A percentile compares a stretch with the other conserved stretches of the same genome.
These are phyloP conservation scores for Diaphora mendica DNA, from an alignment of 2,888 invertebrate species.

Conservation along the genomic window DNA sequence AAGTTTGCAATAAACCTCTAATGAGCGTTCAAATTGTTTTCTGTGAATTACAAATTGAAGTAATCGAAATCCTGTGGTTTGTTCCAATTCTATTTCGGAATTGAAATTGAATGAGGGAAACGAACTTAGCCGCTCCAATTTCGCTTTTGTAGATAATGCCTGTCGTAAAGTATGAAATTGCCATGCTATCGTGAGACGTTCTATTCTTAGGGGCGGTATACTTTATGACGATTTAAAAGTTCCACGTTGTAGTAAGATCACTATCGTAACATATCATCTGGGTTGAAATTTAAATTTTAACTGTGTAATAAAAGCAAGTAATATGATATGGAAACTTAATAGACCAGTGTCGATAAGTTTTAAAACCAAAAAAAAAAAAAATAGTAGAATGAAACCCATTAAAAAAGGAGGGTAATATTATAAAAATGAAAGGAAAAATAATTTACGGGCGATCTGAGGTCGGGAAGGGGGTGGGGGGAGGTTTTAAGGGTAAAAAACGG, in stretches of 20 bases:
- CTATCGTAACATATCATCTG: conserved; percentile 32
- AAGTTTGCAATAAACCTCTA: not conserved
- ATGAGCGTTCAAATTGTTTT: not conserved
- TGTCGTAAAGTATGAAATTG: conserved; percentile 38
- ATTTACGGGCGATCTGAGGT: too few relatives aligned
- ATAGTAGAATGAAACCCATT: too few relatives aligned
- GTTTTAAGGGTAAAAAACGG: too few relatives aligned
- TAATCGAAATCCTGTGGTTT: conserved; percentile 8
- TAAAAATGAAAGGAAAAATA: too few relatives aligned
- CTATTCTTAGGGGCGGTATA: conserved; percentile 33
- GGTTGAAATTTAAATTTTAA: conserved; percentile 8
- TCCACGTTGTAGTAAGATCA: conserved; percentile 34
- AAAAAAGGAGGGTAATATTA: too few relatives aligned
- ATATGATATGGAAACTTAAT: not conserved
- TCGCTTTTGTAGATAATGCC: conserved; percentile 31
- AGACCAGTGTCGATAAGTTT: too few relatives aligned
- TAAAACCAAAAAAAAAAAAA: too few relatives aligned
- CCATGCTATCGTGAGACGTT: conserved; percentile 35
- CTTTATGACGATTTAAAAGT: conserved; percentile 47
- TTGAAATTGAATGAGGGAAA: conserved; percentile 1
- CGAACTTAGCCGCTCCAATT: conserved; percentile 1
- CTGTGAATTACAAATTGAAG: conserved; percentile 2
- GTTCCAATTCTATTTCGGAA: conserved; percentile 4
- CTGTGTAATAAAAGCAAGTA: not conserved
- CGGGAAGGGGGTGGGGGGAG: too few relatives aligned